Percentiles rank a stretch among this genome's conserved stretches.
These are phyloP conservation scores for Pyrochroa serraticornis DNA, from an alignment of 2,888 invertebrate species.

Conservation along the genomic window DNA sequence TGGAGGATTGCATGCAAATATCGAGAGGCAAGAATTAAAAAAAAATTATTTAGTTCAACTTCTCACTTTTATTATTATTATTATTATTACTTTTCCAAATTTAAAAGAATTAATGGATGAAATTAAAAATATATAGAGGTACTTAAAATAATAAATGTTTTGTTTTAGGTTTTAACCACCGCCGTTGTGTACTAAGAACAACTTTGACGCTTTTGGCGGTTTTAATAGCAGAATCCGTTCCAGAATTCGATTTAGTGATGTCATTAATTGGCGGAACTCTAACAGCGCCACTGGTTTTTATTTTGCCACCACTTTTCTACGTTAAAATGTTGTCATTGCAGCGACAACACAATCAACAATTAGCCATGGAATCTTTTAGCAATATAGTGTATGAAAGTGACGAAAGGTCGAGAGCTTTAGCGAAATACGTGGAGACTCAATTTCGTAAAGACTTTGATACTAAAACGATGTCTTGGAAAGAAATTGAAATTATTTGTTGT, in stretches of 20 bases:
- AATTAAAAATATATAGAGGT: background rate
- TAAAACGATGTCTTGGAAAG: conserved; percentile 22
- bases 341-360: conserved; percentile 44
- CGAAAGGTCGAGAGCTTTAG: background rate
- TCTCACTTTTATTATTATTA: no score
- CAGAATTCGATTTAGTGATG: conserved; percentile 86
- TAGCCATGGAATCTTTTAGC: conserved; percentile 37
- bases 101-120: no score
- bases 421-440: background rate
- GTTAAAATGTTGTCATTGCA: conserved; percentile 67
- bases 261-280: conserved; percentile 84
- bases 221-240: conserved; percentile 80
- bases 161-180: conserved; percentile 74
- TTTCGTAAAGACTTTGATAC: background rate
- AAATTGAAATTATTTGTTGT: conserved; percentile 49
- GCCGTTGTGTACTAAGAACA: conserved; percentile 75
- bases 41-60: no score
- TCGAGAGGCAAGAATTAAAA: conserved; percentile 77
- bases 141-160: conserved; percentile 16
- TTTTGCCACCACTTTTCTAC: conserved; percentile 84
- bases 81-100: background rate
- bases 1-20: conserved; percentile 77
- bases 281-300: conserved; percentile 82
- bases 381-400: conserved; percentile 25
- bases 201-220: conserved; percentile 72